Conservation (phyloP, 2,797 vertebrate genomes). For the Galago senegalensis region DNA sequence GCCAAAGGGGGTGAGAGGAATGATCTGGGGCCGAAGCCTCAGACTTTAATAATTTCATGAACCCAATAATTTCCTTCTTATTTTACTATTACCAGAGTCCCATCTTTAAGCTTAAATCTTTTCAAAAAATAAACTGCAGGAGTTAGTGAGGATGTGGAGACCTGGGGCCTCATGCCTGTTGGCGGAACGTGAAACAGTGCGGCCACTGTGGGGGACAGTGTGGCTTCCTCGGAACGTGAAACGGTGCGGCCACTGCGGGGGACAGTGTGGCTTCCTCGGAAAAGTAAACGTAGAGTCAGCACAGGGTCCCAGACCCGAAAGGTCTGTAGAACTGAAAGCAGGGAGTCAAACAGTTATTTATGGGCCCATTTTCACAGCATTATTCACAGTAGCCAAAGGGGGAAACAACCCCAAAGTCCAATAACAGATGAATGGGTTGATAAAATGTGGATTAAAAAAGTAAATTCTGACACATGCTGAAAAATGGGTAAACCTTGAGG, state of each 20-base stretch:
- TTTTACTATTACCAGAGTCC: background rate
- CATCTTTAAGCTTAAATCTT: slow-evolving; percentile 25
- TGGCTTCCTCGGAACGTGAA: background rate
- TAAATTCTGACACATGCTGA: background rate
- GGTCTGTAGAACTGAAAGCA: background rate
- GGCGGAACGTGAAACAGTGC: background rate
- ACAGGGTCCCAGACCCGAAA: background rate
- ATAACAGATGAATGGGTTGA: background rate
- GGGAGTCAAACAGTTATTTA: background rate
- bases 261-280: background rate
- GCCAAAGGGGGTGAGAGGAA: background rate
- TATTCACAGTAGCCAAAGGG: background rate
- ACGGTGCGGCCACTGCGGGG: background rate
- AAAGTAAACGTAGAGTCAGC: too few relatives aligned
- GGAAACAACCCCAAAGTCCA: background rate
- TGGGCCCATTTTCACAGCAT: background rate
- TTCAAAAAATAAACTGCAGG: background rate
- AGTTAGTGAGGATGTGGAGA: background rate
- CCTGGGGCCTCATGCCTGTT: background rate
- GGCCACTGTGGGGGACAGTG: background rate
- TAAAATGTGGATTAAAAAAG: background rate
- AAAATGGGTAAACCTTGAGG: background rate
- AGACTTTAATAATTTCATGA: background rate
- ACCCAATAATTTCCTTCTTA: background rate
- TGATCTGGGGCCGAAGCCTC: background rate